Evolutionary conservation across 2,113 vertebrate genomes (phyloP).

Genomic region (Dasyurus viverrinus): DNA sequence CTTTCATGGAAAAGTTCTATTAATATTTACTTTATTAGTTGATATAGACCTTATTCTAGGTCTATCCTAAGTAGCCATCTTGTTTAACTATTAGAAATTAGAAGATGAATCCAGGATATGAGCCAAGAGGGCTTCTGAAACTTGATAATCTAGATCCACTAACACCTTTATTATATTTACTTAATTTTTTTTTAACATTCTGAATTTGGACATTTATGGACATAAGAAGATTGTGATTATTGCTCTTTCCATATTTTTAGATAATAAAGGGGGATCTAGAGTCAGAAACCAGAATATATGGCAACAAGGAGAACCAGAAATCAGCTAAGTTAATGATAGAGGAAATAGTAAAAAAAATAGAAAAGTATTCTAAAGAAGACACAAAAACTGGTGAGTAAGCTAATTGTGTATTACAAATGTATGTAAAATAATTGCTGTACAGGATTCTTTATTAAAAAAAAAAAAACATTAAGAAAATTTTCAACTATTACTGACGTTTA

Average conservation of each 20-base stretch:
- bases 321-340: conserved; percentile 93
- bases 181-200: conserved; percentile 45
- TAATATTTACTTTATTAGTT: neutral
- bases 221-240: neutral
- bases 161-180: conserved; percentile 4
- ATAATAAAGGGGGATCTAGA: conserved; percentile 86
- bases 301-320: conserved; percentile 84
- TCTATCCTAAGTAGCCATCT: neutral
- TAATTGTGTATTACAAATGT: neutral
- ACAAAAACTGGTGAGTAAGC: conserved; percentile 79
- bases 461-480: neutral
- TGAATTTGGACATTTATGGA: neutral
- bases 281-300: conserved; percentile 91
- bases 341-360: conserved; percentile 80
- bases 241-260: conserved; percentile 77
- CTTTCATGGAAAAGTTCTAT: neutral
- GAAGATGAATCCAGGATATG: neutral
- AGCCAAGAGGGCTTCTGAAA: neutral
- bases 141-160: neutral
- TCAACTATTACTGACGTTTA: neutral
- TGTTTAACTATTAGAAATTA: neutral
- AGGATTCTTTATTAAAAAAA: neutral
- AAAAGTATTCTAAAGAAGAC: conserved; percentile 60
- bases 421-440: neutral
- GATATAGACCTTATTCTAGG: neutral